phyloP scores from a whole-genome alignment of 2,888 invertebrate species.

The Drosophila subsilvestris region DNA sequence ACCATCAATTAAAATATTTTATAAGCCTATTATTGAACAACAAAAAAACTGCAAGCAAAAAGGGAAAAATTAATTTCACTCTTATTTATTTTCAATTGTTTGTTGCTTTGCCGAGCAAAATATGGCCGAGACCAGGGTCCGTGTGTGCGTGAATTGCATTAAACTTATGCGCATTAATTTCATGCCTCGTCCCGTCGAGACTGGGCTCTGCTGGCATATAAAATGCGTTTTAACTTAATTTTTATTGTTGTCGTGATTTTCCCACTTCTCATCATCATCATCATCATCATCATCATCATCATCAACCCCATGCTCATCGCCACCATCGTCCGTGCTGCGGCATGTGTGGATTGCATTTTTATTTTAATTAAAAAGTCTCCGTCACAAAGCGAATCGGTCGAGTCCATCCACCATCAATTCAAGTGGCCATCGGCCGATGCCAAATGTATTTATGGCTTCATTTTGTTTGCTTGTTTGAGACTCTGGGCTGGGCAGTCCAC shows the following conservation, averaged over 20 bases:
- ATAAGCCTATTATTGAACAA: conserved; percentile 68
- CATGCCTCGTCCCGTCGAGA: conserved; percentile 49
- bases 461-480: conserved; percentile 56
- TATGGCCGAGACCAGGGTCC: conserved; percentile 9
- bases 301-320: conserved; percentile 45
- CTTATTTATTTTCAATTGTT: conserved; percentile 53
- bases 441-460: conserved; percentile 77
- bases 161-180: conserved; percentile 62
- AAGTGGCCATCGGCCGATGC: conserved; percentile 67
- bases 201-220: conserved; percentile 56
- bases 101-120: conserved; percentile 42
- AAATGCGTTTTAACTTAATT: conserved; percentile 73
- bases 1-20: conserved; percentile 66
- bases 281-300: conserved; percentile 27
- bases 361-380: conserved; percentile 73
- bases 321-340: conserved; percentile 9
- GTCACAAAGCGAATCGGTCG: conserved; percentile 63
- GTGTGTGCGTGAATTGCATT: conserved; percentile 49
- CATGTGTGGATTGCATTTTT: conserved; percentile 68
- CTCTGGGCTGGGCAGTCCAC: background rate
- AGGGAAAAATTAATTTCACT: conserved; percentile 59
- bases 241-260: conserved; percentile 74
- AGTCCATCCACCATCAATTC: conserved; percentile 49
- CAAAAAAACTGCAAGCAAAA: conserved; percentile 10
- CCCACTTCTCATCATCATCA: conserved; percentile 15